These are phyloP conservation scores for Forficula auricularia DNA, from an alignment of 1,140 invertebrate species.

Conservation along the genomic window DNA sequence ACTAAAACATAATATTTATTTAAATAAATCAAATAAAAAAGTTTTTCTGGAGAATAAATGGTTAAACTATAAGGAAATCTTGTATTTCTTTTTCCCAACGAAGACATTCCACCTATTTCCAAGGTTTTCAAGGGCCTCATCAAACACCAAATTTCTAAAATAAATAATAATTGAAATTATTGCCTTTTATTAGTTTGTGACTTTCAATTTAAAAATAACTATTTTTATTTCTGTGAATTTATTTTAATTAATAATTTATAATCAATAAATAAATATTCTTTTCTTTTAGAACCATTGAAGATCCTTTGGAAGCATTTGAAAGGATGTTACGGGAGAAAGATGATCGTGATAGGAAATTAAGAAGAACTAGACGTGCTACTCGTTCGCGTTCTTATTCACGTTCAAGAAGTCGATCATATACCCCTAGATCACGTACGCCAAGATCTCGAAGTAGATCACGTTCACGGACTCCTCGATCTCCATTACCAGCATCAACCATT, in stretches of 20 bases:
- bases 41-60: no score
- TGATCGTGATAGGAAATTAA: slow-evolving; percentile 43
- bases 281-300: slow-evolving; percentile 45
- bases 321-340: slow-evolving; percentile 69
- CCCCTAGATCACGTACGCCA: slow-evolving; percentile 7
- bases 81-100: no score
- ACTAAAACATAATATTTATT: no score
- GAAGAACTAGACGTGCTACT: slow-evolving; percentile 25
- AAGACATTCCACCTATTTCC: no score
- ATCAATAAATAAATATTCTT: slow-evolving; percentile 8
- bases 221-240: neutral
- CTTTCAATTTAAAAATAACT: neutral
- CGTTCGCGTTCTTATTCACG: slow-evolving; percentile 10
- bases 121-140: no score
- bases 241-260: neutral
- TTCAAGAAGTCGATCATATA: neutral
- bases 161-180: no score
- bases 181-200: no score
- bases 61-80: no score
- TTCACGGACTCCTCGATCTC: slow-evolving; percentile 15
- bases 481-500: no score
- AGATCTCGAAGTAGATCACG: slow-evolving; percentile 25
- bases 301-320: slow-evolving; percentile 69
- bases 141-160: no score
- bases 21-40: no score